Evolutionary conservation across 2,888 invertebrate genomes (phyloP).

Genomic region (Tineola bisselliella): DNA sequence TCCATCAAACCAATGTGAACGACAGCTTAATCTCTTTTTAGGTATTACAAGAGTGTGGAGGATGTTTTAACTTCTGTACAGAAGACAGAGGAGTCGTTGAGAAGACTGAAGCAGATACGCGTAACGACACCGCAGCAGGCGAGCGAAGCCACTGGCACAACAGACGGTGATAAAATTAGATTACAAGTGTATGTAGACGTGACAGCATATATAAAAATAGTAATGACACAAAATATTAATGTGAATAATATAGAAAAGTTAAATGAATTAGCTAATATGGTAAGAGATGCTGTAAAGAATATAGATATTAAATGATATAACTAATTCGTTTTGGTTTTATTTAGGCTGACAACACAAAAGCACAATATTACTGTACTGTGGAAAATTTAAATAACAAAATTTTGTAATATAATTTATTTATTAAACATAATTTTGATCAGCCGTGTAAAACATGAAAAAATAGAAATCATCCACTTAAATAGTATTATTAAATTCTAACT

Average conservation of each 20-base stretch:
- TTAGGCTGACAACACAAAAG: not conserved
- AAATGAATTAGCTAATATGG: constrained; percentile 68
- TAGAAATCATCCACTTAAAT: constrained; percentile 65
- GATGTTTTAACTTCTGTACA: constrained; percentile 93
- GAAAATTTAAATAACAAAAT: constrained; percentile 47
- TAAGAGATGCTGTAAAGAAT: constrained; percentile 70
- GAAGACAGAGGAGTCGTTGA: constrained; percentile 93
- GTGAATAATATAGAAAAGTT: constrained; percentile 68
- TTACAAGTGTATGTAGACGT: constrained; percentile 90
- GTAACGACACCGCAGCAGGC: constrained; percentile 62
- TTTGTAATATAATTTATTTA: not conserved
- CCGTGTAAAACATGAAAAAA: constrained; percentile 67
- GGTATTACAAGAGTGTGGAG: constrained; percentile 78
- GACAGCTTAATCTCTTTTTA: constrained; percentile 31
- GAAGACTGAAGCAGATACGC: constrained; percentile 86
- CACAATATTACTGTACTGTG: not conserved
- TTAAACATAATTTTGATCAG: constrained; percentile 45
- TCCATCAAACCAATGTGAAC: no score
- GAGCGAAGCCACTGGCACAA: constrained; percentile 68
- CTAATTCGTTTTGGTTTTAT: not conserved
- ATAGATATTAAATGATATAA: constrained; percentile 54
- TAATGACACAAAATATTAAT: constrained; percentile 64
- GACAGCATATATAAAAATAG: constrained; percentile 73
- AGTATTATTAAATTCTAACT: constrained; percentile 35
- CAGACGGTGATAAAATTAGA: constrained; percentile 95